Base-by-base conservation (phyloP, 1,140 invertebrate species). In the Steinernema khuongi region DNA sequence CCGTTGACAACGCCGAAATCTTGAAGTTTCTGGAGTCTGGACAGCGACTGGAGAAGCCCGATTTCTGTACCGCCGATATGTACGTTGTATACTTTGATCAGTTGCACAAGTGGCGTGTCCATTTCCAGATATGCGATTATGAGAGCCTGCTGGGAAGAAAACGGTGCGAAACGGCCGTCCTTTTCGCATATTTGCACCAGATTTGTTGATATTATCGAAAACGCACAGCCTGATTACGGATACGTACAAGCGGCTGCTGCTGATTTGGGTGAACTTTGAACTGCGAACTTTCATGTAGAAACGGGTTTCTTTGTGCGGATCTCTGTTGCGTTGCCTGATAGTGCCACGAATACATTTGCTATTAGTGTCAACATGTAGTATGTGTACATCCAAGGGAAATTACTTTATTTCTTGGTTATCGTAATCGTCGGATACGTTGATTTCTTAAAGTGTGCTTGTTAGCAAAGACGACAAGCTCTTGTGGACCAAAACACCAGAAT, bases 1-100 rank as follows among this genome's bases (percentile, higher is more conserved):
- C 32, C 29, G 67, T 78, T 1, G 50, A 60, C 50, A 60, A 60
- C 19, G 19, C 7, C 22, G 50, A 60, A 17, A 60, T 60, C 26
- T 22, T 60, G 14, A 2, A 60, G 19, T 60, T 60, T 26, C 26
- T 60, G 50, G 50, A 60, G 11, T 11, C 50, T 26, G 50, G 22
- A 7, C 50, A 22, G 50, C 50, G 50, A 4, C 26, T 60, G 50
- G 50, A 60, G 26, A 60, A 60, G 26, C 50, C 50, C 22, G 50
- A 17, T 22, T 60, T 7, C 19, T 60, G 50, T 60, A 14, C 50
- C 4, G 14, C 50, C 14, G 50, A 60, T n/a, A 60, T 60, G 50
- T 60, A 4, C 50, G 50, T 60, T 60, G 4, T 17, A n/a, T 22
- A 4, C 22, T 60, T 17, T 11, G 11, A n/a, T n/a, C n/a, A n/a